Percentiles rank a stretch among this genome's conserved stretches.
Conservation (phyloP, 2,888 invertebrate species). For the Nomada ruficornis region DNA sequence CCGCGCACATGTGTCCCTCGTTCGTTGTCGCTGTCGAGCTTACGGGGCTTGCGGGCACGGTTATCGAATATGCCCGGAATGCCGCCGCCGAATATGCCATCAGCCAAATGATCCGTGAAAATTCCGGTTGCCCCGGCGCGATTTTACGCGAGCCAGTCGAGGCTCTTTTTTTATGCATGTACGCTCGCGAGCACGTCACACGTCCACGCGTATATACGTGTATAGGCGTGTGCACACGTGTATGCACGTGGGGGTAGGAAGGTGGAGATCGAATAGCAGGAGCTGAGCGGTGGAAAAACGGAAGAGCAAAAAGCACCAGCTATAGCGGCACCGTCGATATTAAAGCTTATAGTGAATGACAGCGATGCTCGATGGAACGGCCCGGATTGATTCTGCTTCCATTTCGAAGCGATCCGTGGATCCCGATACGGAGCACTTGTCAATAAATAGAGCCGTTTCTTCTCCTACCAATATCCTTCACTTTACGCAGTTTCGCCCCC, state of each 20-base stretch:
- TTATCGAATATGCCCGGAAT: constrained; percentile 78
- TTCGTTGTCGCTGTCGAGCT: constrained; percentile 2
- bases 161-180: constrained; percentile 45
- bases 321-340: constrained; percentile 68
- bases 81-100: constrained; percentile 77
- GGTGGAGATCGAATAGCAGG: constrained; percentile 15
- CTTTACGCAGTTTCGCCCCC: too few relatives aligned
- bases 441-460: constrained; percentile 53
- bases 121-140: constrained; percentile 72
- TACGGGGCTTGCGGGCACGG: constrained; percentile 56
- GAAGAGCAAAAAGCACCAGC: constrained; percentile 48
- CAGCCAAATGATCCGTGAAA: constrained; percentile 81
- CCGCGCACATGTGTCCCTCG: constrained; percentile 31
- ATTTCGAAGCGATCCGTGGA: constrained; percentile 53
- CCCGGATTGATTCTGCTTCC: constrained; percentile 70
- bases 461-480: not conserved
- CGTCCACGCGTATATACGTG: not conserved
- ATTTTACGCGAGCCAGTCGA: constrained; percentile 70
- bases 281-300: constrained; percentile 19
- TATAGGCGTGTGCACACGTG: too few relatives aligned
- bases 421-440: constrained; percentile 51
- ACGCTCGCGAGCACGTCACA: not conserved
- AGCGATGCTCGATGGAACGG: constrained; percentile 56
- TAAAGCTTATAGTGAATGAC: constrained; percentile 73
- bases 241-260: not conserved